phyloP scores from a whole-genome alignment of 2,888 invertebrate species.

The Diarsia mendica region DNA sequence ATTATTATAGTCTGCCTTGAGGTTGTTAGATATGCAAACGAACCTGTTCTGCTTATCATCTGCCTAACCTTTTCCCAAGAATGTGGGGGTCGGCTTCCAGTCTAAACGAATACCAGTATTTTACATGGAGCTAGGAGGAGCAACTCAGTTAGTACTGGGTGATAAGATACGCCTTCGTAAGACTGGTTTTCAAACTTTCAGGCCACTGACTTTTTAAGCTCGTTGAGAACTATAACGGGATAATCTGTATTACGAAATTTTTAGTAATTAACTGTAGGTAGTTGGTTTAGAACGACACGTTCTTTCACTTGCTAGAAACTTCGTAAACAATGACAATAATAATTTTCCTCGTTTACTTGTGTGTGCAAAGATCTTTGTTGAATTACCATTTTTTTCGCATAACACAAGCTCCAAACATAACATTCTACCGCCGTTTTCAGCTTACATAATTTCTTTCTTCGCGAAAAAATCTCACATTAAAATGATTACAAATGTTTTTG shows the following conservation, averaged over 20 bases:
- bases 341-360: slow-evolving; percentile 1
- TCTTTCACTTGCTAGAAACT: not conserved
- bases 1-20: not conserved
- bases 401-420: slow-evolving; percentile 10
- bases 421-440: slow-evolving; percentile 15
- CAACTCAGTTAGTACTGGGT: too few species aligned
- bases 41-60: not conserved
- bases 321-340: not conserved
- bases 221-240: not conserved
- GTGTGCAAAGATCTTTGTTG: slow-evolving; percentile 3
- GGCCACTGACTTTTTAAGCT: not conserved
- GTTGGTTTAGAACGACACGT: not conserved
- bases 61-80: too few species aligned
- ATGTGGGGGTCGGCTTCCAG: too few species aligned
- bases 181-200: too few species aligned
- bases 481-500: slow-evolving; percentile 35
- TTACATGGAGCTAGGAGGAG: too few species aligned
- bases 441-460: slow-evolving; percentile 42
- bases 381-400: slow-evolving; percentile 30
- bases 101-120: too few species aligned
- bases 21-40: not conserved
- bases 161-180: too few species aligned
- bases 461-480: slow-evolving; percentile 66
- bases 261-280: not conserved
- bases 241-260: not conserved